Conservation (phyloP, 2,888 invertebrate genomes). For the Pyrrhosoma nymphula region DNA sequence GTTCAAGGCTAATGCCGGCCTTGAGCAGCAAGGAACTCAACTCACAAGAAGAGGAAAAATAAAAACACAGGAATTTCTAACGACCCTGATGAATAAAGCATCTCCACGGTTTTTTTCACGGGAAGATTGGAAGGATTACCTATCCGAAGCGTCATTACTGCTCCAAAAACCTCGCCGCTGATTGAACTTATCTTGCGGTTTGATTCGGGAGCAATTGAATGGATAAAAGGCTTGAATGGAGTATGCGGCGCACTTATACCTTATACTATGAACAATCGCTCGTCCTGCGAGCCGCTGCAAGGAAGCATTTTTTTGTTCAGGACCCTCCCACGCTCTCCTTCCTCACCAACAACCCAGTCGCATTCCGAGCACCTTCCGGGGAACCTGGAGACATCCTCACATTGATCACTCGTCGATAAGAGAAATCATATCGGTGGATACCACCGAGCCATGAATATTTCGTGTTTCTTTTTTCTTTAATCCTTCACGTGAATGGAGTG, state of each 20-base stretch:
- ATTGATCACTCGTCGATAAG: slow-evolving; percentile 46
- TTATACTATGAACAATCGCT: background rate
- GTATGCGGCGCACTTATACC: background rate
- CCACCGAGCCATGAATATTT: background rate
- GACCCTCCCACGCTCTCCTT: background rate
- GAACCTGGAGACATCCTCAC: background rate
- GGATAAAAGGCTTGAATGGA: background rate
- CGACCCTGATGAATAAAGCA: slow-evolving; percentile 22
- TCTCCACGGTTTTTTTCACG: background rate
- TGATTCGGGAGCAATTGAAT: background rate
- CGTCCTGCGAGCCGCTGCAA: background rate
- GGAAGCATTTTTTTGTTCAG: background rate
- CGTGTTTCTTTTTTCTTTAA: background rate
- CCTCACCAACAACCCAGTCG: background rate
- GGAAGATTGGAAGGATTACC: background rate
- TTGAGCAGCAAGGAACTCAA: background rate
- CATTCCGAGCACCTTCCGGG: background rate
- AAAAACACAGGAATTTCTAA: background rate
- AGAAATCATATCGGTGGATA: slow-evolving; percentile 55
- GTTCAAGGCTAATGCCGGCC: background rate
- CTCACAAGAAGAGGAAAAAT: background rate
- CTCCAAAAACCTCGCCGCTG: background rate
- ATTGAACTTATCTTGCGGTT: background rate
- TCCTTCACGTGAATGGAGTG: background rate
- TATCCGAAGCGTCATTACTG: background rate